These are phyloP conservation scores for Tipula confusa DNA, from an alignment of 2,888 invertebrate species.

Conservation along the genomic window DNA sequence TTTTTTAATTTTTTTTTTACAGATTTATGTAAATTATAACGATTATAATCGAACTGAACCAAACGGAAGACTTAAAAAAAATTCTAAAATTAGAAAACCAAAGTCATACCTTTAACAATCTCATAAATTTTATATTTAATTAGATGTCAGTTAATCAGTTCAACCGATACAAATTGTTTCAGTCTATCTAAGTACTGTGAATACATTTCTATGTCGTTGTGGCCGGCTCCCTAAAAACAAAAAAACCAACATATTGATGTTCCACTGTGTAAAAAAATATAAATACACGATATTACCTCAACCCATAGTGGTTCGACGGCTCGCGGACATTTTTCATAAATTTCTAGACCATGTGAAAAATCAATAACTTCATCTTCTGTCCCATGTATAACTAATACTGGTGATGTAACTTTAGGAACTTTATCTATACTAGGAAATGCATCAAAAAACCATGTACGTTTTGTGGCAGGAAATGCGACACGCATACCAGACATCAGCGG, in stretches of 20 bases:
- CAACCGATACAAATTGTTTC: conserved; percentile 85
- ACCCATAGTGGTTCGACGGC: conserved; percentile 95
- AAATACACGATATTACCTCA: conserved; percentile 55
- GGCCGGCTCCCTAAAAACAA: conserved; percentile 74
- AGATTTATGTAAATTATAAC: background rate
- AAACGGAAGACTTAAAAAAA: background rate
- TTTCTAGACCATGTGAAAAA: conserved; percentile 90
- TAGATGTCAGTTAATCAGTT: conserved; percentile 85
- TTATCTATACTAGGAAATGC: conserved; percentile 96
- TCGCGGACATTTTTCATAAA: conserved; percentile 89
- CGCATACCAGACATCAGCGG: conserved; percentile 94
- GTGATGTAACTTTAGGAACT: conserved; percentile 90
- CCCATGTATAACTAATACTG: conserved; percentile 92
- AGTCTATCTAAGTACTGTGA: conserved; percentile 90
- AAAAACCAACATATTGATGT: background rate
- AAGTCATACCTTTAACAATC: conserved; percentile 29
- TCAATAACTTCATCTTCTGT: conserved; percentile 96
- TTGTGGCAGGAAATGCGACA: conserved; percentile 91
- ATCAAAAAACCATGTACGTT: conserved; percentile 94
- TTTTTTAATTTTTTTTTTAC: no score
- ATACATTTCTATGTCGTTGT: conserved; percentile 93
- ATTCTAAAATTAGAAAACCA: no score
- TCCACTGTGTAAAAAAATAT: no score
- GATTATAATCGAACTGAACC: background rate
- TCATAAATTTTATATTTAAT: background rate